Base-by-base conservation (phyloP, 2,797 vertebrate species). In the Spinus olivaceus region DNA sequence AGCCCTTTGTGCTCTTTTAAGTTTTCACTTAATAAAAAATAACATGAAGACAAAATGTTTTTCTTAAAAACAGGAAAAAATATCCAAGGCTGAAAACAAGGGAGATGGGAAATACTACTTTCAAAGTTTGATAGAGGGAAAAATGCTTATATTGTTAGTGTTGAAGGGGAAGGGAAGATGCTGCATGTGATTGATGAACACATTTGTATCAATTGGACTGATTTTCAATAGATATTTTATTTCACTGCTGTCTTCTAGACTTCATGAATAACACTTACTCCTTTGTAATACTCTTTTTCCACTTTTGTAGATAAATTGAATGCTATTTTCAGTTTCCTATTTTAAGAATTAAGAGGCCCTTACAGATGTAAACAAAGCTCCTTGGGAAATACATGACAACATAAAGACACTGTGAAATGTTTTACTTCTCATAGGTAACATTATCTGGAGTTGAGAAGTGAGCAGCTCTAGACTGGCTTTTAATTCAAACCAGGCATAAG, bases 401-500 rank as follows among this genome's bases (percentile, higher is more conserved):
- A 65, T 66, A 94, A 94, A 72, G 35, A 53, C 60, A 57, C 16
- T 77, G 41, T 81, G 71, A 96, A 91, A 72, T 67, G 70, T 84
- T 95, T 96, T 96, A 59, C 91, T 70, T 54, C 51, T 51, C 46
- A 51, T 28, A 53, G 35, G 79, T 94, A 96, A 91, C 57, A 69
- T 51, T 91, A 69, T 64, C 50, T 76, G 61, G 47, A 82, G 20
- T 49, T 78, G 82, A 70, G 16, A 50, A 93, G n/a, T 4, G 9
- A 88, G 78, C 65, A 91, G 90, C 91, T 81, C 74, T 88, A 65
- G 53, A 65, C 64, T 73, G 54, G 61, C 67, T 96, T 97, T 97
- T 98, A 97, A 97, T 97, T 96, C 94, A 96, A 97, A 97, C 69
- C 97, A 98, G 96, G 90, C 90, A 82, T 88, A 76, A 88, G 91